Percentiles rank a stretch among this genome's conserved stretches.
These are phyloP conservation scores for Uloborus plumipes DNA, from an alignment of 2,888 invertebrate genomes.

Conservation along the genomic window DNA sequence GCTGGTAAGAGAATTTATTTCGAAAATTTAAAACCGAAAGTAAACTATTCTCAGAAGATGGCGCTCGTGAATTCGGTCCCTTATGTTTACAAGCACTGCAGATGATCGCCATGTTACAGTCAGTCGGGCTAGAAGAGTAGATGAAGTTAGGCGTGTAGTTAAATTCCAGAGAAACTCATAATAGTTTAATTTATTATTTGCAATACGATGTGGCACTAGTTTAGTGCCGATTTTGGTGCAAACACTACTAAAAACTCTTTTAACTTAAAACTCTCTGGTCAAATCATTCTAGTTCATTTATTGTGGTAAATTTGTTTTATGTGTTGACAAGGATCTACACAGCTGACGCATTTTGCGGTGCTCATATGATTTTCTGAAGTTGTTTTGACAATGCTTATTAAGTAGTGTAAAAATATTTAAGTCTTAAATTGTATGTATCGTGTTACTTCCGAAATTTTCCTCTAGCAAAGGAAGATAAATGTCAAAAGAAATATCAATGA, in stretches of 20 bases:
- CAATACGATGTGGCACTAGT: slow-evolving; percentile 11
- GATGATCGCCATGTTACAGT: slow-evolving; percentile 44
- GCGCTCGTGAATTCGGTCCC: slow-evolving; percentile 41
- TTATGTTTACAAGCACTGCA: slow-evolving; percentile 55
- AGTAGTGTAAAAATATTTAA: neutral
- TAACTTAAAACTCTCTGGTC: neutral
- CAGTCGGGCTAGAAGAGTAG: slow-evolving; percentile 32
- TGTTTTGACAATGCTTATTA: slow-evolving; percentile 19
- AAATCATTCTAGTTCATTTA: slow-evolving; percentile 1
- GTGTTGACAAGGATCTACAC: slow-evolving; percentile 14
- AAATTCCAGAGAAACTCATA: neutral
- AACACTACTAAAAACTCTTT: too few species aligned
- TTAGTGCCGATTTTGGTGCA: slow-evolving; percentile 13
- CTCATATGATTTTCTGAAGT: neutral
- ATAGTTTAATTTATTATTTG: slow-evolving; percentile 5
- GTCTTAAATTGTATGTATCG: neutral
- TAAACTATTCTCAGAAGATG: slow-evolving; percentile 12
- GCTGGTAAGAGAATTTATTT: neutral
- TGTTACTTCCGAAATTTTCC: neutral
- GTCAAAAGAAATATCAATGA: too few species aligned
- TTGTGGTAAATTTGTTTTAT: neutral
- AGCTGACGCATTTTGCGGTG: neutral
- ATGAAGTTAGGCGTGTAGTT: too few species aligned
- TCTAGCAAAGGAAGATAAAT: too few species aligned
- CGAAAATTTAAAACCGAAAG: neutral